Evolutionary conservation across 2,888 invertebrate genomes (phyloP).

Genomic region (Ommatoiulus sabulosus): DNA sequence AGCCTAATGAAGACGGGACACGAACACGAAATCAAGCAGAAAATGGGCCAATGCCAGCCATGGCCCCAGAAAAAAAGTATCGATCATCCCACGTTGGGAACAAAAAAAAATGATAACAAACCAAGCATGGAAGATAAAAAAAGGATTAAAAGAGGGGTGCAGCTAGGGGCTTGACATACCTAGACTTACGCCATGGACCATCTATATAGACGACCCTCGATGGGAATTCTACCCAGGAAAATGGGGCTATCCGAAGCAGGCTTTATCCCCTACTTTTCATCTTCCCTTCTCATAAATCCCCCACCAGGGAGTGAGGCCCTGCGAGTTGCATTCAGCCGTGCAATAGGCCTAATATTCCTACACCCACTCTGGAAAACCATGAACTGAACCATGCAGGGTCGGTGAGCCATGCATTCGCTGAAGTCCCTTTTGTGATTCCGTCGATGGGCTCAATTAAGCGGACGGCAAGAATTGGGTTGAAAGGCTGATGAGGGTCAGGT

Average conservation of each 20-base stretch:
- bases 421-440: conserved; percentile 23
- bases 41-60: not conserved
- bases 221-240: not conserved
- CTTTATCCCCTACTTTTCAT: not conserved
- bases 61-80: not conserved
- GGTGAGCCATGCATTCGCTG: not conserved
- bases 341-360: not conserved
- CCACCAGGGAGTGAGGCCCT: not conserved
- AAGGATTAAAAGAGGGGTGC: not conserved
- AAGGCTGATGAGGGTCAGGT: conserved; percentile 27
- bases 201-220: not conserved
- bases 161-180: not conserved
- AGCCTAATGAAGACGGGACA: not conserved
- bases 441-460: conserved; percentile 40
- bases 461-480: not conserved
- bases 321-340: not conserved
- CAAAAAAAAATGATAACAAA: not conserved
- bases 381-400: not conserved
- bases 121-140: not conserved
- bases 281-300: not conserved
- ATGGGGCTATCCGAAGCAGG: not conserved
- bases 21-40: not conserved
- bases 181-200: not conserved
- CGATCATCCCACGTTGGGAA: not conserved
- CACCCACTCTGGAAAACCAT: not conserved